Percentiles rank a stretch among this genome's conserved stretches.
Evolutionary conservation across 2,888 invertebrate species (phyloP).

Genomic region (Philopedon plagiatum): DNA sequence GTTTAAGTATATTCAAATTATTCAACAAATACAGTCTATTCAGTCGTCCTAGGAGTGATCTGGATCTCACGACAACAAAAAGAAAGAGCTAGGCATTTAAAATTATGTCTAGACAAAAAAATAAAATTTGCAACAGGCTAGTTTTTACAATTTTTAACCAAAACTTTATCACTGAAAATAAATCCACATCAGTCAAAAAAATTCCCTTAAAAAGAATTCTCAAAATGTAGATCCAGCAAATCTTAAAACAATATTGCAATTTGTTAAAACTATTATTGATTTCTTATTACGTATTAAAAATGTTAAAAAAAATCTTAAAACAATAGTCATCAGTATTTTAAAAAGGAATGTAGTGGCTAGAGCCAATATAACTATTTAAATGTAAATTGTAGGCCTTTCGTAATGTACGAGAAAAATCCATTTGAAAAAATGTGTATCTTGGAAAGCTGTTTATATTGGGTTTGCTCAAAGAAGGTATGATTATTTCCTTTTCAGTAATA

Average conservation of each 20-base stretch:
- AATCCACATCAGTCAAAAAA: background rate
- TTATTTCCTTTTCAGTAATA: background rate
- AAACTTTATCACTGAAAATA: background rate
- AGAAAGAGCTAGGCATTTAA: conserved; percentile 21
- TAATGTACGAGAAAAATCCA: too few relatives aligned
- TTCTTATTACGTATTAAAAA: too few relatives aligned
- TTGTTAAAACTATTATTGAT: too few relatives aligned
- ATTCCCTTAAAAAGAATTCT: background rate
- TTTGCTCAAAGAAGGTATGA: background rate
- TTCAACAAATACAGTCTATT: conserved; percentile 52
- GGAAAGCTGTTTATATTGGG: background rate
- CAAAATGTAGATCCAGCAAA: too few relatives aligned
- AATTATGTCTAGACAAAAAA: background rate
- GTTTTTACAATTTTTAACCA: background rate
- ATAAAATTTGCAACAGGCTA: background rate
- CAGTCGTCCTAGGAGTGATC: conserved; percentile 51
- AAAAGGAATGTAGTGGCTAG: too few relatives aligned
- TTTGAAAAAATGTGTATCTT: too few relatives aligned
- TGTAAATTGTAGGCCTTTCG: too few relatives aligned
- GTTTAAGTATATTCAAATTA: conserved; percentile 51
- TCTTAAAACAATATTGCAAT: too few relatives aligned
- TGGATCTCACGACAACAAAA: conserved; percentile 28
- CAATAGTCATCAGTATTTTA: too few relatives aligned
- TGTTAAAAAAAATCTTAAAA: too few relatives aligned
- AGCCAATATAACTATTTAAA: too few relatives aligned